Evolutionary conservation across 2,113 vertebrate genomes (phyloP), one percentile per base, ranked within the genome.

Genomic region (Chascanopsetta lugubris): DNA sequence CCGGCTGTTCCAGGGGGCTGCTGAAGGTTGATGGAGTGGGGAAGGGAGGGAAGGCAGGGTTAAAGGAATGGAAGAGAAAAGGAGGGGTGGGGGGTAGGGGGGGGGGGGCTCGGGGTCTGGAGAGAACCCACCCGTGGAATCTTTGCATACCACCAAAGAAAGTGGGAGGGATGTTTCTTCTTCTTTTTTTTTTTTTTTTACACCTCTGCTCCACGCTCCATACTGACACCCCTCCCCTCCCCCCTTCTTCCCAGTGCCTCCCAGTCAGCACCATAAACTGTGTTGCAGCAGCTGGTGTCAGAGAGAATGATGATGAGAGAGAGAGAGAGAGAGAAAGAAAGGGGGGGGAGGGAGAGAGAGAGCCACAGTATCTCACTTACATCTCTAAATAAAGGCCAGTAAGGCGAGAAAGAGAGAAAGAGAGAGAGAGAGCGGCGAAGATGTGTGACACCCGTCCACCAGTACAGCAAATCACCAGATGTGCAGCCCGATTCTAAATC

Each of bases 401-500:
- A 8, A 42, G 38, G n/a, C 15, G 36, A 40, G 36, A 17, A 17
- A 40, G 15, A n/a, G 36, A 6, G 3, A 10, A 17, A n/a, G 38
- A 8, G 29, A 8, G 4, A 5, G 4, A 30, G 5, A 30, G 5
- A 30, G 29, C 4, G 8, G 48, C 3, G n/a, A 17, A 21, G 22
- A 10, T 7, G n/a, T 77, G 75, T 79, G 78, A 67, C 81, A 85
- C 62, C 64, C 62, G 51, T 80, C 77, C 85, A n/a, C n/a, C n/a
- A n/a, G 53, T 73, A 46, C 73, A 80, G 80, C 60, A 29, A 79
- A 77, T 79, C 73, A 86, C 79, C 88, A 90, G 87, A 89, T 86
- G 87, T 85, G 85, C 69, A 64, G 75, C 75, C n/a, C n/a, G n/a
- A n/a, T n/a, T 90, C 85, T 86, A 90, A 91, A 90, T 88, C 77